These are phyloP conservation scores for Lordiphosa andalusiaca DNA, from an alignment of 2,888 invertebrate species.

Conservation along the genomic window DNA sequence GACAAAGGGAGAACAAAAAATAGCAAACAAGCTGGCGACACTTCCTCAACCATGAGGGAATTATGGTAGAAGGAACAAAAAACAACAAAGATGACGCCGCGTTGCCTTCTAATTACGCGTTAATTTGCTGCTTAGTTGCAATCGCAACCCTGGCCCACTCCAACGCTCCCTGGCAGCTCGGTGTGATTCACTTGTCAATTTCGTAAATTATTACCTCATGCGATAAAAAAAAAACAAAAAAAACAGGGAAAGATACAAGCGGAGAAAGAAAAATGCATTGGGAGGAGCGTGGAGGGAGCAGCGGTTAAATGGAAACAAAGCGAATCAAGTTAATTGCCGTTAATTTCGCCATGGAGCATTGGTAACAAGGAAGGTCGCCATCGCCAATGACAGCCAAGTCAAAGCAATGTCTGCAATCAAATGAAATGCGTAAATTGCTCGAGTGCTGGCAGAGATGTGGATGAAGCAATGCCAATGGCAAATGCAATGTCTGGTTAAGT, in stretches of 20 bases:
- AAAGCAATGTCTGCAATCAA: conserved; percentile 49
- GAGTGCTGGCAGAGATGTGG: conserved; percentile 15
- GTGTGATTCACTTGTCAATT: conserved; percentile 71
- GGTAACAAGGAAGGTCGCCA: conserved; percentile 61
- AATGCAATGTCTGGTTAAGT: conserved; percentile 32
- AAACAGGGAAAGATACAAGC: background rate
- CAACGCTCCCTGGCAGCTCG: conserved; percentile 12
- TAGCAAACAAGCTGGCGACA: conserved; percentile 63
- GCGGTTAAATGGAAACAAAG: conserved; percentile 42
- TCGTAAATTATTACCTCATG: conserved; percentile 66
- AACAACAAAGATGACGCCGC: conserved; percentile 57
- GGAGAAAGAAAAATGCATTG: conserved; percentile 44
- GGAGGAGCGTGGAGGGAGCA: conserved; percentile 5
- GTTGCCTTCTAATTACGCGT: conserved; percentile 69
- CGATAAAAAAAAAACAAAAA: background rate
- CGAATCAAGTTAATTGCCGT: conserved; percentile 71
- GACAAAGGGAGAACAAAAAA: conserved; percentile 51
- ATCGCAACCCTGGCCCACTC: conserved; percentile 5
- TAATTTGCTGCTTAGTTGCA: conserved; percentile 61
- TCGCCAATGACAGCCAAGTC: conserved; percentile 30
- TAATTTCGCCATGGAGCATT: conserved; percentile 69
- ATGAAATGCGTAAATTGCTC: conserved; percentile 68
- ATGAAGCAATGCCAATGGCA: conserved; percentile 23
- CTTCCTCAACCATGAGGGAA: conserved; percentile 42
- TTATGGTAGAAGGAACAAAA: background rate